Base-by-base conservation (phyloP, 1,140 invertebrate species). In the Pentalonia nigronervosa region DNA sequence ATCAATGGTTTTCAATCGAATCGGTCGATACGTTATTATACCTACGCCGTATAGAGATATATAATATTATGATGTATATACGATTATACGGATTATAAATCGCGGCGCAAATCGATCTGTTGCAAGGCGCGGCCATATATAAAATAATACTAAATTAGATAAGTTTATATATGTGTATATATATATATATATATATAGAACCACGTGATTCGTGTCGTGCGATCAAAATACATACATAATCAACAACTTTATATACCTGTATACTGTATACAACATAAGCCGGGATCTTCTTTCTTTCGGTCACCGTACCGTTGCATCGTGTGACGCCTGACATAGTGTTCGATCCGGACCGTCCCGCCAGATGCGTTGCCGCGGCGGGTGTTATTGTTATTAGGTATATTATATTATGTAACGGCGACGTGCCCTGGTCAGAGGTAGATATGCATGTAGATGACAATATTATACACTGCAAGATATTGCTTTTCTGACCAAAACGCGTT, bases 281-380 rank as follows among this genome's bases (percentile, higher is more conserved):
- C 60, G n/a, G 30, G n/a, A 76, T 76, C 30, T 76, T 76, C 60
- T 67, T 67, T 30, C n/a, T n/a, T n/a, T 76, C 60, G 60, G 60
- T 76, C 60, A 76, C 60, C n/a, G 60, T 76, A 76, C 60, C 60
- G 60, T 76, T 76, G 60, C 14, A 76, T 76, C 60, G n/a, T 76
- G 30, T 76, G 60, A 76, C n/a, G 60, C 30, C 60, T n/a, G 30
- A 76, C 14, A 14, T 30, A 3, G n/a, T 76, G 60, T 76, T 30
- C 60, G 60, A 11, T n/a, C 11, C 60, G 30, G 4, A n/a, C 30
- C 25, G 30, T 67, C 30, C 30, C 30, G 30, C 60, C 60, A 30
- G 60, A 76, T 76, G 60, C n/a, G n/a, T 3, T 76, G 30, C n/a
- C 60, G 30, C 60, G 60, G 4, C n/a, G 60, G n/a, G 60, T n/a